These are phyloP conservation scores for Lemur catta DNA, from an alignment of 2,797 vertebrate genomes.

Conservation along the genomic window DNA sequence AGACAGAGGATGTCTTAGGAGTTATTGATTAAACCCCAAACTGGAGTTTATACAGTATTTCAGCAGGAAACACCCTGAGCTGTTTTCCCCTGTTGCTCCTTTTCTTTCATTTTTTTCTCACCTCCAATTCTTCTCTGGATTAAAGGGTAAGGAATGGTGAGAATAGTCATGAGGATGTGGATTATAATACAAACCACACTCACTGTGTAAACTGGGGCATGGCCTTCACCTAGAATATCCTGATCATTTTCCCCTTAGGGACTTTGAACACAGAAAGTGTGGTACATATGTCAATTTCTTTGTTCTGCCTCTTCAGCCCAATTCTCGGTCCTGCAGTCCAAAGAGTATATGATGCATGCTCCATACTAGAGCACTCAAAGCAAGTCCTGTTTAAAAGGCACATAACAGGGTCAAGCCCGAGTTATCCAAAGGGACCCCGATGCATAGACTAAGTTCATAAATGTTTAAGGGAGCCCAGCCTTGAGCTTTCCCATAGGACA, in stretches of 20 bases:
- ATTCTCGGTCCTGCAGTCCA: neutral
- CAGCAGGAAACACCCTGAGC: neutral
- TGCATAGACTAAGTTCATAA: conserved; percentile 43
- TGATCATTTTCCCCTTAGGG: neutral
- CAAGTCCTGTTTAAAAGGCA: conserved; percentile 34
- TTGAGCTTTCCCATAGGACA: conserved; percentile 61
- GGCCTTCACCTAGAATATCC: neutral
- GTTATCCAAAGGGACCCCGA: conserved; percentile 25
- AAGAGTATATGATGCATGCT: neutral
- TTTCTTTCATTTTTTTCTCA: neutral
- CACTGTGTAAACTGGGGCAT: neutral
- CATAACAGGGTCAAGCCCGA: conserved; percentile 45
- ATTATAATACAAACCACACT: neutral
- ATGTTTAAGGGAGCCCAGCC: conserved; percentile 53
- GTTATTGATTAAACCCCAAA: neutral
- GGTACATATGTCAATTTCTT: neutral
- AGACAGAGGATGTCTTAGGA: neutral
- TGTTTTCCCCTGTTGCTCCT: neutral
- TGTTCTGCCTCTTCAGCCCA: neutral
- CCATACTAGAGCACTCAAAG: neutral
- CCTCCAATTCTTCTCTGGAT: neutral
- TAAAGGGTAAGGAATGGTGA: neutral
- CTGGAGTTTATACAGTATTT: neutral
- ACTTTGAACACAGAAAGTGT: neutral
- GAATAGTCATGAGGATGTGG: neutral